Conservation (phyloP, 2,797 vertebrate species). For the Podargus strigoides region DNA sequence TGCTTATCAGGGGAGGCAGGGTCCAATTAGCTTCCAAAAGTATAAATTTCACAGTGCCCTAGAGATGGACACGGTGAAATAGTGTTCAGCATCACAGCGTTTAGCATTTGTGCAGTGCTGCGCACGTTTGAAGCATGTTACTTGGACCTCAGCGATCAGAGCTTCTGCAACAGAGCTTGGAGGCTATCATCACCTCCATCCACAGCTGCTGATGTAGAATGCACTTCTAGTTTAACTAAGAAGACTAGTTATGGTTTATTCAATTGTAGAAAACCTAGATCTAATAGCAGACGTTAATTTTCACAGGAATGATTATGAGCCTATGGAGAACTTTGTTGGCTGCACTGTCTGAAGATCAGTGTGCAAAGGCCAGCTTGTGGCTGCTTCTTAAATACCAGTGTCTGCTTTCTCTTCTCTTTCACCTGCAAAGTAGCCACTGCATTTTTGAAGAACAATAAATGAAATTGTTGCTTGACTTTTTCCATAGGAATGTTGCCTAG, state of each 20-base stretch:
- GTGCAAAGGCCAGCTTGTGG: background rate
- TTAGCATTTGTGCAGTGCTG: background rate
- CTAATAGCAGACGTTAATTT: background rate
- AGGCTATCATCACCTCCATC: background rate
- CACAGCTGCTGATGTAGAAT: background rate
- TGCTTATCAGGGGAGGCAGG: background rate
- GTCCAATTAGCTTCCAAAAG: background rate
- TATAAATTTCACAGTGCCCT: background rate
- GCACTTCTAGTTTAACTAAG: background rate
- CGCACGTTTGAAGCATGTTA: background rate
- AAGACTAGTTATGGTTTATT: background rate
- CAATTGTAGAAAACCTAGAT: background rate
- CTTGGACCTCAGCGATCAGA: background rate
- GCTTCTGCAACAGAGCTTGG: background rate
- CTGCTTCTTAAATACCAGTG: background rate
- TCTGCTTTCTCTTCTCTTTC: background rate
- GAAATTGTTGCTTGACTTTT: background rate
- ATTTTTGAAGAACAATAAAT: background rate
- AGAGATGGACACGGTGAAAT: background rate
- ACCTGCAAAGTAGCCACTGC: background rate
- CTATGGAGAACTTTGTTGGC: background rate
- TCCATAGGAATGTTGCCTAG: slow-evolving; percentile 41
- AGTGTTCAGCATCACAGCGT: too few species aligned
- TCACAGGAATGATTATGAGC: background rate
- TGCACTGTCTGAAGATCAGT: accelerated